Conservation (phyloP, 1,140 invertebrate genomes). For the Drosophila varians region DNA sequence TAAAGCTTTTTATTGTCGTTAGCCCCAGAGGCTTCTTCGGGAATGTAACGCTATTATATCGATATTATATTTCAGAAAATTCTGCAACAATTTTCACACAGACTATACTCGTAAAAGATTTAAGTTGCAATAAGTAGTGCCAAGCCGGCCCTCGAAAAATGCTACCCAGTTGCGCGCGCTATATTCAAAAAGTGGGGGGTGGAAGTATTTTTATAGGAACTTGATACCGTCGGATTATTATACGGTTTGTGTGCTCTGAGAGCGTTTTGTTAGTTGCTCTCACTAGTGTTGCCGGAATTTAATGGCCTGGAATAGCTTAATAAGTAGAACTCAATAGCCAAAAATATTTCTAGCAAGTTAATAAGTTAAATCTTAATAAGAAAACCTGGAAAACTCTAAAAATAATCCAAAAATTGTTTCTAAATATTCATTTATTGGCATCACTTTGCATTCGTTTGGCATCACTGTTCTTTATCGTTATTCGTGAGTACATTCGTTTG, state of each 20-base stretch:
- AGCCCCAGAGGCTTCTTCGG: constrained; percentile 1
- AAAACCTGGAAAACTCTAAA: background rate
- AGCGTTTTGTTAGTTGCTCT: background rate
- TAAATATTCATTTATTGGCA: background rate
- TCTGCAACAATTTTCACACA: background rate
- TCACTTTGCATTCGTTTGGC: background rate
- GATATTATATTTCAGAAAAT: background rate
- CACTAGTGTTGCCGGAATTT: no score
- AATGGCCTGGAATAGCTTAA: no score
- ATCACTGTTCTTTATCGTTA: background rate
- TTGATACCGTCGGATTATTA: background rate
- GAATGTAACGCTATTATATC: no score
- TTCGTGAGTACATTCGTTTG: no score
- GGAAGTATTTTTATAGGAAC: background rate
- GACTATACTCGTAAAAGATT: background rate
- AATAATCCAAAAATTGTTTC: no score
- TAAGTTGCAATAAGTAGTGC: background rate
- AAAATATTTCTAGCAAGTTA: background rate
- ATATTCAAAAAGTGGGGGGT: background rate
- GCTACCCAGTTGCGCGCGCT: background rate
- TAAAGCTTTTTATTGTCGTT: constrained; percentile 58
- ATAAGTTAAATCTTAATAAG: background rate
- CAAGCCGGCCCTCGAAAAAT: background rate
- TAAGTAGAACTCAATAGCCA: no score
- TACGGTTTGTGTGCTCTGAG: background rate